Evolutionary conservation across 2,113 vertebrate genomes (phyloP).

Genomic region (Rhineura floridana): DNA sequence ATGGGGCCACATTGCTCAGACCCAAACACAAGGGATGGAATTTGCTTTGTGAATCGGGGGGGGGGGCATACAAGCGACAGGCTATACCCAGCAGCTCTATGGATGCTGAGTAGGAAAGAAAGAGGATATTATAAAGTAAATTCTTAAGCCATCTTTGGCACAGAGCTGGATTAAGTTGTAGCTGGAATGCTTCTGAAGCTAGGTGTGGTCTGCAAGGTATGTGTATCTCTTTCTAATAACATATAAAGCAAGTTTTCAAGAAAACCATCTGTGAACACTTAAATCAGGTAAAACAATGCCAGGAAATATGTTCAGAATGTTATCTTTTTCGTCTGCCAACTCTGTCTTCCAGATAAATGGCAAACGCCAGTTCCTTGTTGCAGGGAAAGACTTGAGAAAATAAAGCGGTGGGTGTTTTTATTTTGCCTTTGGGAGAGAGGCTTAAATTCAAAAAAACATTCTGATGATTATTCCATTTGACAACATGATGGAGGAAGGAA

Average conservation of each 20-base stretch:
- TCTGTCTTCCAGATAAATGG: conserved; percentile 22
- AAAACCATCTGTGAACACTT: conserved; percentile 78
- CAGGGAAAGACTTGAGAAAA: neutral
- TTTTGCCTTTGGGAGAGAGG: neutral
- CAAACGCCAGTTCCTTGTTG: neutral
- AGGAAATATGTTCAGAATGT: conserved; percentile 78
- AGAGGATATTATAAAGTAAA: conserved; percentile 26
- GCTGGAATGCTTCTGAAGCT: conserved; percentile 14
- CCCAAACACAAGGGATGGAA: neutral
- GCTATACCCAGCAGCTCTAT: conserved; percentile 6
- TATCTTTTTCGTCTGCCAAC: conserved; percentile 65
- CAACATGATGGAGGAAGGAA: neutral
- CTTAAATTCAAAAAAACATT: neutral
- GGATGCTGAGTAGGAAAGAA: neutral
- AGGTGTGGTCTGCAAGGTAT: conserved; percentile 21
- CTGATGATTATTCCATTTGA: conserved; percentile 11
- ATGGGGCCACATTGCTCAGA: neutral
- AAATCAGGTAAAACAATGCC: conserved; percentile 84
- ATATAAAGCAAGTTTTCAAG: conserved; percentile 42
- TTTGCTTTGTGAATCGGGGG: neutral
- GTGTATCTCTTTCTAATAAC: conserved; percentile 20
- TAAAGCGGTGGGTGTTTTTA: conserved; percentile 5
- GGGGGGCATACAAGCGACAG: neutral
- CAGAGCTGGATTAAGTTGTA: neutral
- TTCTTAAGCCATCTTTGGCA: conserved; percentile 22